Conservation (phyloP, 2,888 invertebrate genomes). For the Pachycephus smyrnensis region DNA sequence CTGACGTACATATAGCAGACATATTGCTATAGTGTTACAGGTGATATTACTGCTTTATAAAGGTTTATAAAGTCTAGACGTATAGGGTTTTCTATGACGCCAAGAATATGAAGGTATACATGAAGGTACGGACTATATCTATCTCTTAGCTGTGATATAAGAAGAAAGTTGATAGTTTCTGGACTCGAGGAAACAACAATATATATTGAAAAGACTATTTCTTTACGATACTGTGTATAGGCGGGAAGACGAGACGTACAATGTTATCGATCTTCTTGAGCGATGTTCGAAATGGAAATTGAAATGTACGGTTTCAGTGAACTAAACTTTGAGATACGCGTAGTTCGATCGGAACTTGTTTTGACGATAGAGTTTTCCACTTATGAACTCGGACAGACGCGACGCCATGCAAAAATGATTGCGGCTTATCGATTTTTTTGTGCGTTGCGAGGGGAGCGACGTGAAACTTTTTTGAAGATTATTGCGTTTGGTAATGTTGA, state of each 20-base stretch:
- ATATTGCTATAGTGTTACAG: background rate
- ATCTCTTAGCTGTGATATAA: background rate
- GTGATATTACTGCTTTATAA: background rate
- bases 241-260: background rate
- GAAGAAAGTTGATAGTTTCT: background rate
- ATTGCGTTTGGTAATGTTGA: background rate
- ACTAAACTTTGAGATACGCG: too few relatives aligned
- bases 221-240: background rate
- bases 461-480: background rate
- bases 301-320: too few relatives aligned
- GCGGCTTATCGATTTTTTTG: background rate
- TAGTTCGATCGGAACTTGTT: too few relatives aligned
- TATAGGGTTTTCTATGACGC: background rate
- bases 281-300: background rate
- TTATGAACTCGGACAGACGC: background rate
- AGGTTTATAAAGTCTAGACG: background rate
- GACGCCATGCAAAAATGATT: background rate
- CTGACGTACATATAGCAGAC: background rate
- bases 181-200: background rate
- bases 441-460: background rate
- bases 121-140: background rate
- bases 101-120: background rate
- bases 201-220: background rate
- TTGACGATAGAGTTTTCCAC: too few relatives aligned
- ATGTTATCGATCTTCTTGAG: background rate